A percentile compares a stretch with the other conserved stretches of the same genome.
Conservation (phyloP, 2,888 invertebrate genomes). For the Myopa testacea region DNA sequence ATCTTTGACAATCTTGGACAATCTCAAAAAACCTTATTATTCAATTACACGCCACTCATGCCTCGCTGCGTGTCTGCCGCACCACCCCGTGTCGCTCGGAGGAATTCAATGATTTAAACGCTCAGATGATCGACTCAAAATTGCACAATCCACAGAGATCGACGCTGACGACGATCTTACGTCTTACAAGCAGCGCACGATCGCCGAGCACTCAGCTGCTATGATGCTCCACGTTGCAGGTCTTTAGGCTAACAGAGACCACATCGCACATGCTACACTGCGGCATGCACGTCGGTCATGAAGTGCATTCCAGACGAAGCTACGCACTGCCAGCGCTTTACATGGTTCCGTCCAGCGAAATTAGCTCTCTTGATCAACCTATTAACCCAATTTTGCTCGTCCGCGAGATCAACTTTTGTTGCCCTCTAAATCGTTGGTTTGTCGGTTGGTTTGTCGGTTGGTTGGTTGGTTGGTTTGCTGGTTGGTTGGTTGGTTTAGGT, state of each 20-base stretch:
- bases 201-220: slow-evolving; percentile 14
- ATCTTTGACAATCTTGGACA: slow-evolving; percentile 14
- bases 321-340: slow-evolving; percentile 14
- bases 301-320: slow-evolving; percentile 25
- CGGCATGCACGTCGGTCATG: slow-evolving; percentile 13
- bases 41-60: slow-evolving; percentile 33
- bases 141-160: slow-evolving; percentile 21
- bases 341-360: slow-evolving; percentile 6
- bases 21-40: slow-evolving; percentile 34
- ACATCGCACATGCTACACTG: neutral
- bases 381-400: slow-evolving; percentile 34
- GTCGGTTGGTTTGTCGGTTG: neutral
- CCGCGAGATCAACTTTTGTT: slow-evolving; percentile 32
- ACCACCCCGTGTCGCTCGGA: neutral
- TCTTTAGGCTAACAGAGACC: neutral
- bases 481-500: neutral
- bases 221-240: neutral
- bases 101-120: slow-evolving; percentile 15
- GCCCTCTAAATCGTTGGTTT: slow-evolving; percentile 18
- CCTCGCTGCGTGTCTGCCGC: slow-evolving; percentile 3
- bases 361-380: slow-evolving; percentile 30
- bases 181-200: slow-evolving; percentile 23
- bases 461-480: neutral
- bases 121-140: slow-evolving; percentile 21
- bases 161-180: neutral